Evolutionary conservation across 2,797 vertebrate species (phyloP).

Genomic region (Rhinatrema bivittatum): DNA sequence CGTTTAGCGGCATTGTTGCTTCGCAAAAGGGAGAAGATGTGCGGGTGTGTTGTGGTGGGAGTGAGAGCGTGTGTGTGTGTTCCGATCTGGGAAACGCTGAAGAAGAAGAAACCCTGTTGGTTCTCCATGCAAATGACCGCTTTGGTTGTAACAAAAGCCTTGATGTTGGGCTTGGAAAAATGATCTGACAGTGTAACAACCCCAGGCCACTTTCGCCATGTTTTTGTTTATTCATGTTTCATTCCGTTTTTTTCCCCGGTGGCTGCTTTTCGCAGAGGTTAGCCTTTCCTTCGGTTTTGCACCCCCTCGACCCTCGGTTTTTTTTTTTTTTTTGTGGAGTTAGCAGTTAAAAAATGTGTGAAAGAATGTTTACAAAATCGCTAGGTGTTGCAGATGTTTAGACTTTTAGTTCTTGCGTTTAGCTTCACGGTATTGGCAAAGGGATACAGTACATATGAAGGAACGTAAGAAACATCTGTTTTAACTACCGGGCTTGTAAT

Average conservation of each 20-base stretch:
- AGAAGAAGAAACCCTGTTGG: conserved; percentile 40
- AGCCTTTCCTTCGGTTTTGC: conserved; percentile 4
- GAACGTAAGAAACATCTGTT: conserved; percentile 34
- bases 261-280: conserved; percentile 33
- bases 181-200: conserved; percentile 50
- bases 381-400: conserved; percentile 44
- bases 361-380: conserved; percentile 42
- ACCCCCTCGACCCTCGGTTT: conserved; percentile 12
- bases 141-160: conserved; percentile 55
- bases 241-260: conserved; percentile 23
- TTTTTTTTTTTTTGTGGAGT: conserved; percentile 25
- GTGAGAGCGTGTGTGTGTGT: conserved; percentile 8
- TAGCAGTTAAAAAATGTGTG: conserved; percentile 26
- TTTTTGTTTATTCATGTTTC: conserved; percentile 56
- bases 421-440: conserved; percentile 22
- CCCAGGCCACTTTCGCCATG: conserved; percentile 59
- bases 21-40: not conserved
- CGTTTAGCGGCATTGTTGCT: not conserved
- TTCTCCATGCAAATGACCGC: conserved; percentile 59
- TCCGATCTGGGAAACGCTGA: conserved; percentile 19
- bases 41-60: not conserved
- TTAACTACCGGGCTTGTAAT: conserved; percentile 17
- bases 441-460: conserved; percentile 22
- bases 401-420: conserved; percentile 36
- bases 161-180: conserved; percentile 44